Percentiles rank a stretch among this genome's conserved stretches.
Evolutionary conservation across 2,797 vertebrate genomes (phyloP).

Genomic region (Chaunax sp.): DNA sequence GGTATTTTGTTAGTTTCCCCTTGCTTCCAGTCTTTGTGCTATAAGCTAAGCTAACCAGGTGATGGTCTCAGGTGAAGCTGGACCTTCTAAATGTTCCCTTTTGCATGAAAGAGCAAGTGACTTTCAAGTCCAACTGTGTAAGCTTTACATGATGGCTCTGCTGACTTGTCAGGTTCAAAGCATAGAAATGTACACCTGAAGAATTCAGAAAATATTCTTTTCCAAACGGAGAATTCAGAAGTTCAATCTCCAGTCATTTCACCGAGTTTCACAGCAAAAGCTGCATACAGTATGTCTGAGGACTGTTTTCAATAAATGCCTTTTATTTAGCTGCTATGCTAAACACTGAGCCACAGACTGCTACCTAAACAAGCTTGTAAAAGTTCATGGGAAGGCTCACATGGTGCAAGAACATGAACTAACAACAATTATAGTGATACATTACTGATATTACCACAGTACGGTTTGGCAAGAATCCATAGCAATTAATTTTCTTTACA

Average conservation of each 20-base stretch:
- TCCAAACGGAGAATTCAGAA: constrained; percentile 8
- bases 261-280: no score
- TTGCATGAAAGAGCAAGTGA: constrained; percentile 37
- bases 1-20: not conserved
- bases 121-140: constrained; percentile 42
- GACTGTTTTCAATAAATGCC: not conserved
- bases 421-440: constrained; percentile 40
- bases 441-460: constrained; percentile 30
- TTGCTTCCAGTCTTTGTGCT: not conserved
- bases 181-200: constrained; percentile 19
- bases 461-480: constrained; percentile 24
- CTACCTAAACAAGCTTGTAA: constrained; percentile 27
- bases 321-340: constrained; percentile 8
- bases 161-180: constrained; percentile 42
- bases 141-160: not conserved
- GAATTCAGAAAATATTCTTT: constrained; percentile 17
- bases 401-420: constrained; percentile 19
- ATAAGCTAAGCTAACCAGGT: constrained; percentile 5
- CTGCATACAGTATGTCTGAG: not conserved
- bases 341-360: constrained; percentile 16
- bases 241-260: not conserved
- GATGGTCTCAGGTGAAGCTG: not conserved
- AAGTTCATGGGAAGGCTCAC: constrained; percentile 18
- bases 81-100: constrained; percentile 26
- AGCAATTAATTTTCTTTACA: constrained; percentile 29